Evolutionary conservation across 2,797 vertebrate species (phyloP), one percentile per base, ranked within the genome.

Genomic region (Tapera naevia): DNA sequence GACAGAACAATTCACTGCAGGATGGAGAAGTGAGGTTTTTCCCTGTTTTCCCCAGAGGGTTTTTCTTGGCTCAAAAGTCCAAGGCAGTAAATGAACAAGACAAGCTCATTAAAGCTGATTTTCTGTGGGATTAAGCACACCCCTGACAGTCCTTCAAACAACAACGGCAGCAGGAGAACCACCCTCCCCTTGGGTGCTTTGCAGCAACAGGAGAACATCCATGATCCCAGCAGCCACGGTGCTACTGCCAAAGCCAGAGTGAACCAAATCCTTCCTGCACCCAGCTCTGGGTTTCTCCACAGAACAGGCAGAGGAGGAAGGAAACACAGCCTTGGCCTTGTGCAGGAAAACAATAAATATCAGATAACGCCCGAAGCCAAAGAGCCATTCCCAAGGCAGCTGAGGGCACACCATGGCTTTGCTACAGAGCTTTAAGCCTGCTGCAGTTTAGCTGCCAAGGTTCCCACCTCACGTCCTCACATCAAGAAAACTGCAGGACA

Each of bases 1-100:
- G 0, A 8, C 0, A 3, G 70, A 14, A 15, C 9, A 10, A 8
- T 11, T 1, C 32, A 0, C 48, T 3, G 1, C 24, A n/a, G 39
- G 70, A 23, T 13, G 60, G 32, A 56, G 48, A 37, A 78, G 14
- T 1, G 27, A 72, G 16, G 21, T 2, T 39, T 2, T 6, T 2
- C n/a, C 11, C 8, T 4, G 1, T 45, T 57, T 88, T 41, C 80
- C 37, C 23, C 70, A 32, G 3, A 23, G 66, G 1, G 10, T 3
- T 71, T 62, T 18, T 35, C 53, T 27, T 13, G 10, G 25, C 56
- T 81, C 61, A 7, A 7, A 51, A 66, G 53, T 9, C 45, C 30
- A 21, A 37, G 11, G 57, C 33, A 39, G 33, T 43, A 66, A 67
- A 14, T 1, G 2, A 67, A 25, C 1, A 1, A 28, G 45, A 23